A percentile compares a stretch with the other conserved stretches of the same genome.
Conservation (phyloP, 1,140 invertebrate genomes). For the Drosophila jambulina region DNA sequence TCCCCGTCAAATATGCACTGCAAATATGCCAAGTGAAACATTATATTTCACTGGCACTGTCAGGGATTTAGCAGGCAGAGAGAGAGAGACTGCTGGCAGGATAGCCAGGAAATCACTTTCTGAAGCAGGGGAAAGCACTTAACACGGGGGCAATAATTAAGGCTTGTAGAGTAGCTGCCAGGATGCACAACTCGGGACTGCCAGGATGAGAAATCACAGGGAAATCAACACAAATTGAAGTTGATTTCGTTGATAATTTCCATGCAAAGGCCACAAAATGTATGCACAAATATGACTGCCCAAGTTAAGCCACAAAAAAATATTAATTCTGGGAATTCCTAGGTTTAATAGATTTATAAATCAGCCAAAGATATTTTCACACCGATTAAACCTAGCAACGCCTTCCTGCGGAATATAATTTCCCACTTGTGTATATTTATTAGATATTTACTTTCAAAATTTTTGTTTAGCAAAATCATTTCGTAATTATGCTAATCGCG, state of each 20-base stretch:
- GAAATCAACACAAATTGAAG: background rate
- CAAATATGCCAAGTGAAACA: slow-evolving; percentile 70
- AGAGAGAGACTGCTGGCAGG: background rate
- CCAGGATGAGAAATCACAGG: background rate
- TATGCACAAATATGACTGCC: background rate
- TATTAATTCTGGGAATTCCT: slow-evolving; percentile 1
- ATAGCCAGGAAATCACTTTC: slow-evolving; percentile 32
- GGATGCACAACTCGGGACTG: background rate
- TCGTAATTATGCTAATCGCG: slow-evolving; percentile 72
- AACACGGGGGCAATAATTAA: slow-evolving; percentile 13
- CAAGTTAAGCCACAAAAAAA: background rate
- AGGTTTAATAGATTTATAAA: background rate
- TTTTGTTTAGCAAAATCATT: slow-evolving; percentile 51
- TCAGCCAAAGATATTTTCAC: slow-evolving; percentile 22
- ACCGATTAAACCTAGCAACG: slow-evolving; percentile 20
- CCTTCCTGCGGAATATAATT: slow-evolving; percentile 16
- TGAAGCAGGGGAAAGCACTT: slow-evolving; percentile 14
- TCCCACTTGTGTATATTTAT: slow-evolving; percentile 12
- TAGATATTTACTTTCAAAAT: slow-evolving; percentile 43
- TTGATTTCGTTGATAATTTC: background rate
- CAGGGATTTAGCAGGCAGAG: background rate
- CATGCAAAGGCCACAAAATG: background rate
- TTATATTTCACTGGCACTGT: slow-evolving; percentile 41
- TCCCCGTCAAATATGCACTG: slow-evolving; percentile 48
- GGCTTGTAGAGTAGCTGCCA: background rate